phyloP scores from a whole-genome alignment of 1,140 invertebrate genomes.

The Sminthurides bifidus region DNA sequence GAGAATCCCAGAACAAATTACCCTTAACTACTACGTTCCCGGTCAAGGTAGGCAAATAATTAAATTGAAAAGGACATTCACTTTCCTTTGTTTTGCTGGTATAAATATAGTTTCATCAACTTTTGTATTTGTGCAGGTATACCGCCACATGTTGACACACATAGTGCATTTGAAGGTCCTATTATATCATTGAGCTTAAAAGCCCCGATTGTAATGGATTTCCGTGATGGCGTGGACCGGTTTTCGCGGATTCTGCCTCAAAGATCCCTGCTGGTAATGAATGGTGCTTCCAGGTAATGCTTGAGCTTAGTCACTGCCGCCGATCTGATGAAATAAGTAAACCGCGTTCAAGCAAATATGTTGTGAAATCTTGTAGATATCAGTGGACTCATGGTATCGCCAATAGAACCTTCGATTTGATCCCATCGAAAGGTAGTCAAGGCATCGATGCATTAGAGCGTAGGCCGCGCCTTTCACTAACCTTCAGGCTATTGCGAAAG shows the following conservation, averaged over 20 bases:
- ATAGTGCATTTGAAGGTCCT: constrained; percentile 79
- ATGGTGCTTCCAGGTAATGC: constrained; percentile 56
- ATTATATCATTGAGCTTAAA: constrained; percentile 80
- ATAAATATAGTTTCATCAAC: background rate
- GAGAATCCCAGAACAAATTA: constrained; percentile 70
- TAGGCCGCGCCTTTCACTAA: constrained; percentile 64
- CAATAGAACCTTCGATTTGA: constrained; percentile 68
- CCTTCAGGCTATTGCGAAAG: constrained; percentile 52
- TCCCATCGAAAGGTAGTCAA: constrained; percentile 38
- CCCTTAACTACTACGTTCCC: constrained; percentile 79
- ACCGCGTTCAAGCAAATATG: constrained; percentile 9
- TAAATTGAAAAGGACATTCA: no score
- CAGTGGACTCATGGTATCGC: constrained; percentile 78
- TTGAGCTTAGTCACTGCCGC: background rate
- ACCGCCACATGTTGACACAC: constrained; percentile 88
- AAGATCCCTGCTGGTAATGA: constrained; percentile 75
- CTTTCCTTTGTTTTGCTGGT: constrained; percentile 1
- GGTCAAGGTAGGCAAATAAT: constrained; percentile 60
- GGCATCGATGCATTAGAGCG: constrained; percentile 47
- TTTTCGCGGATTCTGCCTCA: constrained; percentile 53
- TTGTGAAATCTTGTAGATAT: constrained; percentile 44
- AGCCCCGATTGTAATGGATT: constrained; percentile 80
- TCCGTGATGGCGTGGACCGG: constrained; percentile 51
- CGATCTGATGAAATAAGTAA: background rate
- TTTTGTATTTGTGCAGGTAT: constrained; percentile 54